Base-by-base conservation (phyloP, 2,888 invertebrate genomes). In the Xiphydria camelus region DNA sequence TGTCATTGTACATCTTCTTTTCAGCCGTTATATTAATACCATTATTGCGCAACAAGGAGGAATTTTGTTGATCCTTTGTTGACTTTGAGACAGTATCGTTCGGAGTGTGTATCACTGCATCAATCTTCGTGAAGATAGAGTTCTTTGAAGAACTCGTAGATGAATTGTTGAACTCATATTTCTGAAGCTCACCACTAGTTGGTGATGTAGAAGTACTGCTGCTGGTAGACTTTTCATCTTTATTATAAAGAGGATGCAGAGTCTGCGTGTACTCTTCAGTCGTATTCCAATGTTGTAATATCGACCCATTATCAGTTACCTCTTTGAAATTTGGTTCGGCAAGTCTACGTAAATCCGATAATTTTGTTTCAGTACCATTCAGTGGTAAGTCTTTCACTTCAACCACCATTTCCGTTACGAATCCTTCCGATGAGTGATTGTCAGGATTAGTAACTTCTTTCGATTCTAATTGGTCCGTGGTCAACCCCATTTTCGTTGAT, bases 1-100 rank as follows among this genome's bases (percentile, higher is more conserved):
- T 70, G 12, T 73, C 70, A 46, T 74, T 74, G 41, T 73, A 69
- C 15, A 60, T 41, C 33, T 65, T 69, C 35, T 66, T 67, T 4
- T 54, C 55, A 1, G 45, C 47, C 15, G n/a, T n/a, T n/a, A n/a
- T n/a, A n/a, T n/a, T n/a, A n/a, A n/a, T 7, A 33, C 20, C 12
- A 5, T 29, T 14, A 29, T 12, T 29, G 1, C 1, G 6, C 29
- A 14, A 12, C 12, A 29, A 6, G 6, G 29, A 29, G 15, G 6
- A 4, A 12, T 5, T 3, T 1, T 10, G 6, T 14, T 29, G 6
- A 3, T 7, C 29, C 15, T 29, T 4, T 7, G 29, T 12, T 5
- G 15, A 12, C 4, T 29, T 14, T 1, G 12, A 29, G 9, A 29
- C 2, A 3, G 29, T 14, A 14, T 5, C 29, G 3, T 55, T 48